These are phyloP conservation scores for Megaceryle maxima DNA, from an alignment of 2,113 vertebrate species.

Conservation along the genomic window DNA sequence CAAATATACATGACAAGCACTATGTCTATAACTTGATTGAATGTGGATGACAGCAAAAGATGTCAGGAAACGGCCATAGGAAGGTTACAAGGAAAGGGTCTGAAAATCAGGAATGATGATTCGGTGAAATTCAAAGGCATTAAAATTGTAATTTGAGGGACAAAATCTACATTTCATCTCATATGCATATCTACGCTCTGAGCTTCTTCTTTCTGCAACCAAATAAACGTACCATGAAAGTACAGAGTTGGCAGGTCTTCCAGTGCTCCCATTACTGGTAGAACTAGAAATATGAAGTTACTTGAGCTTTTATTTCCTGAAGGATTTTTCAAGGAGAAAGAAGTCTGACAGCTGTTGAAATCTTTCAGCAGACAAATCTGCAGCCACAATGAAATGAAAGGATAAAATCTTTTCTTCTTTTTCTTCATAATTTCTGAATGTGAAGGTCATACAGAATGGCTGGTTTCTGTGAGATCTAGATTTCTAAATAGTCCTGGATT, in stretches of 20 bases:
- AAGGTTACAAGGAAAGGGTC: not conserved
- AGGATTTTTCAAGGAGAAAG: not conserved
- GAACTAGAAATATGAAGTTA: not conserved
- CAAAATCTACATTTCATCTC: not conserved
- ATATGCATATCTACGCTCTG: not conserved
- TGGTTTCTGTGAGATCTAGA: not conserved
- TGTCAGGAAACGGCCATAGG: not conserved
- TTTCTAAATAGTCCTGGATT: not conserved
- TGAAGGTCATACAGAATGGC: not conserved
- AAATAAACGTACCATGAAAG: not conserved
- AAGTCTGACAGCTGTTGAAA: not conserved
- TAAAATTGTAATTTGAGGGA: slow-evolving; percentile 8
- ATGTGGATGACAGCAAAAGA: not conserved
- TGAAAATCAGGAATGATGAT: not conserved
- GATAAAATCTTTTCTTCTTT: not conserved
- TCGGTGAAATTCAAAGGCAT: not conserved
- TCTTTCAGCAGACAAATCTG: not conserved
- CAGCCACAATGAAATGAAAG: not conserved
- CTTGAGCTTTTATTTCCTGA: not conserved
- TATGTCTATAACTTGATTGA: not conserved
- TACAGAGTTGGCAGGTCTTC: not conserved
- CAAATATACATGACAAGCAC: not conserved
- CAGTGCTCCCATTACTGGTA: not conserved
- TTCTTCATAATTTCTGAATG: not conserved
- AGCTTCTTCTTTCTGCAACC: not conserved